Evolutionary conservation across 1,140 invertebrate genomes (phyloP), one percentile per base, ranked within the genome.

Genomic region (Laodelphax striatellus): DNA sequence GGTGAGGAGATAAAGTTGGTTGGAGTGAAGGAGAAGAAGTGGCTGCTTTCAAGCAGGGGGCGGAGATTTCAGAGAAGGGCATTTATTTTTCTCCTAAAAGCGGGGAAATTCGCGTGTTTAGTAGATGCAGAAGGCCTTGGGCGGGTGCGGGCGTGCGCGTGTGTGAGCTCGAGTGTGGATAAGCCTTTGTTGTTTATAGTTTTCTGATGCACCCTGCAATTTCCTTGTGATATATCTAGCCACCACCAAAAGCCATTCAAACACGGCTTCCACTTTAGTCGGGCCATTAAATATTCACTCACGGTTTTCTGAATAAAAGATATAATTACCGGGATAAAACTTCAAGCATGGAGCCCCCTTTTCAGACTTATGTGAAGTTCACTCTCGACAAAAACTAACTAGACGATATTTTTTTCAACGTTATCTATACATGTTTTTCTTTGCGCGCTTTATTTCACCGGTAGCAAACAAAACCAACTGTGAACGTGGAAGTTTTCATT

Each of bases 241-340:
- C 46, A 38, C 28, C 28, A 31, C 46, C 16, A 50, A 22, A 50
- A 50, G 16, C 46, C 46, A 50, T 50, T 50, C 16, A 50, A 50
- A 50, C 46, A 50, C 46, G 16, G 46, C 46, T 50, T 17, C 46
- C 46, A 50, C 46, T 50, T 17, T 50, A 50, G 6, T 50, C 46
- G 16, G 16, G 6, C 46, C 21, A 50, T 50, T 50, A 50, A 50
- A 50, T 50, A 50, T 50, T 50, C 46, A 50, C 46, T 50, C 46
- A 50, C 46, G 46, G 46, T 50, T 50, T 50, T 50, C 46, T 50
- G 46, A 50, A 50, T 50, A 50, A 50, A 50, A 50, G 46, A 50
- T 50, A 50, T 50, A 50, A 50, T 50, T 50, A 50, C 46, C 46
- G 21, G 46, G 16, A 50, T 50, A 50, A 50, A 50, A 50, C 46